Evolutionary conservation across 2,888 invertebrate genomes (phyloP).

Genomic region (Norana najaformis): DNA sequence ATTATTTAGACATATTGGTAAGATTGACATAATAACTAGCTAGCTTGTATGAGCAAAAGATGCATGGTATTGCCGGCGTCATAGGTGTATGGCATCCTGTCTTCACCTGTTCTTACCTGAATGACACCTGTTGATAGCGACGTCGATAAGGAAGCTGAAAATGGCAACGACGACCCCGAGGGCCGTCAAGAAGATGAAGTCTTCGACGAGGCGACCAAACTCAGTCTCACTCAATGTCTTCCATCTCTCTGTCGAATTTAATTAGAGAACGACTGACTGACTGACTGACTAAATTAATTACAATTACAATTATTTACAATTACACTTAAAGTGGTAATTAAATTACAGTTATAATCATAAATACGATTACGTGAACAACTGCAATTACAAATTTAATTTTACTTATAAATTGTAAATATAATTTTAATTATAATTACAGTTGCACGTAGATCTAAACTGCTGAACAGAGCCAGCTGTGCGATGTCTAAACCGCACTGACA

Average conservation of each 20-base stretch:
- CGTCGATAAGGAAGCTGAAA: constrained; percentile 29
- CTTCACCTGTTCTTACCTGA: not conserved
- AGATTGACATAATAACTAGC: not conserved
- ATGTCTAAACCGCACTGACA: not conserved
- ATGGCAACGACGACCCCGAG: constrained; percentile 32
- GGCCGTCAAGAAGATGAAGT: constrained; percentile 28
- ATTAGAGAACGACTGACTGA: too few species aligned
- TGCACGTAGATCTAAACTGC: not conserved
- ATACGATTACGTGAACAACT: not conserved
- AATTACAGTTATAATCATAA: not conserved
- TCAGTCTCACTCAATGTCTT: constrained; percentile 30
- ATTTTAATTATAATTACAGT: not conserved
- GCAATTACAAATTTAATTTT: not conserved
- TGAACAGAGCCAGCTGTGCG: not conserved
- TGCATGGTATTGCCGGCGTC: too few species aligned
- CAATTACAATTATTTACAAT: too few species aligned
- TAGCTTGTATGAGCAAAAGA: not conserved
- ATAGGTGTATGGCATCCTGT: too few species aligned
- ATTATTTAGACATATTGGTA: not conserved
- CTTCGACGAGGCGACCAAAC: constrained; percentile 23
- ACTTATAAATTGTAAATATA: not conserved
- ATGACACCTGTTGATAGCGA: constrained; percentile 27
- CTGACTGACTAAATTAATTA: too few species aligned
- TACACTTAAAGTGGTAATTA: too few species aligned
- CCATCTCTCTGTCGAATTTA: constrained; percentile 28